phyloP scores from a whole-genome alignment of 2,888 invertebrate genomes.

The Drosophila mimica region DNA sequence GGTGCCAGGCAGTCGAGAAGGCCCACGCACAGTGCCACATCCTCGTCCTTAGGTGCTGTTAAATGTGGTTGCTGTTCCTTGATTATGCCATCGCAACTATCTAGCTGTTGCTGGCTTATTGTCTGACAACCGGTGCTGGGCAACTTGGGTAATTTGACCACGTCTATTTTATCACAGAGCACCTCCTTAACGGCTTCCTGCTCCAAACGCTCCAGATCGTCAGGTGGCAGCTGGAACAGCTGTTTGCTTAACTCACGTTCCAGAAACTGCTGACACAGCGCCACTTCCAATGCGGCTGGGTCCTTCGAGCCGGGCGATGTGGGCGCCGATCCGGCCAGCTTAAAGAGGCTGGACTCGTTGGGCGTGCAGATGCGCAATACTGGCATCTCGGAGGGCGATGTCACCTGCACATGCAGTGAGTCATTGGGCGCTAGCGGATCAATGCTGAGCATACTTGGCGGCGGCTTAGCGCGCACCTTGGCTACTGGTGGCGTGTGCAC shows the following conservation, averaged over 20 bases:
- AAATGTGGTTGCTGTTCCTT: background rate
- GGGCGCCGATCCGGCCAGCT: conserved; percentile 74
- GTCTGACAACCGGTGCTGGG: conserved; percentile 70
- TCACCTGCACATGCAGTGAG: conserved; percentile 48
- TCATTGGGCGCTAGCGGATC: conserved; percentile 74
- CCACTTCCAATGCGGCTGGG: conserved; percentile 49
- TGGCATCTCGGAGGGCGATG: conserved; percentile 69
- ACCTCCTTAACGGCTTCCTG: conserved; percentile 72
- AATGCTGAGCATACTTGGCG: background rate
- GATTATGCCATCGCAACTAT: conserved; percentile 63
- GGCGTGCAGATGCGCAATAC: conserved; percentile 87
- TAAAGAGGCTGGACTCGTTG: conserved; percentile 85
- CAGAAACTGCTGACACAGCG: conserved; percentile 67
- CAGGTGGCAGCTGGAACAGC: conserved; percentile 36
- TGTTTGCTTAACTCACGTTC: conserved; percentile 44
- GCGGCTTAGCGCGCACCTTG: conserved; percentile 16
- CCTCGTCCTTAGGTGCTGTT: conserved; percentile 50
- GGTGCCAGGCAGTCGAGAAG: conserved; percentile 68
- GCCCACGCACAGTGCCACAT: conserved; percentile 70
- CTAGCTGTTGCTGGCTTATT: conserved; percentile 70
- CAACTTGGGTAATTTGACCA: conserved; percentile 55
- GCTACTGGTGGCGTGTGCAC: conserved; percentile 59
- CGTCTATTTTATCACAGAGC: conserved; percentile 79
- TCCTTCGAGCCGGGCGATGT: conserved; percentile 58
- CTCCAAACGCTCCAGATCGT: conserved; percentile 50